Conservation (phyloP, 2,888 invertebrate species). For the Chloromyia formosa region DNA sequence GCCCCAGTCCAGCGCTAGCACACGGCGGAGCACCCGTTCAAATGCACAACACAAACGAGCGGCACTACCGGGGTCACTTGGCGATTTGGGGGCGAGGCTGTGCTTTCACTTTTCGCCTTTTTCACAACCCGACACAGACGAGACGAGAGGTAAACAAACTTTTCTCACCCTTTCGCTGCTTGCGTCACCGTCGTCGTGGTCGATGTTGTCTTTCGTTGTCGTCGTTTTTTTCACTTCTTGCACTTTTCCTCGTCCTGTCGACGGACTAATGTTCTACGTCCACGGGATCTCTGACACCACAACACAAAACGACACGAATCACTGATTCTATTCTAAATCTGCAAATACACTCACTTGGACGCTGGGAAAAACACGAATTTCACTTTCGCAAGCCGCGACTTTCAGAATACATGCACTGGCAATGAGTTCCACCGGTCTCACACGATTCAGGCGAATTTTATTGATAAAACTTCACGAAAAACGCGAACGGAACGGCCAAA, state of each 20-base stretch:
- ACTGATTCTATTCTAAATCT: no score
- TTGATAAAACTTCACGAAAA: constrained; percentile 28
- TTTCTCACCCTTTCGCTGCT: constrained; percentile 37
- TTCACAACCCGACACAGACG: background rate
- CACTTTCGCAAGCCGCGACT: background rate
- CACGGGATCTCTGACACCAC: background rate
- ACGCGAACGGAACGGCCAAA: constrained; percentile 15
- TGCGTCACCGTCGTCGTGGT: constrained; percentile 28
- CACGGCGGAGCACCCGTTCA: background rate
- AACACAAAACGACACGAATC: background rate
- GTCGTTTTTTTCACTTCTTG: background rate
- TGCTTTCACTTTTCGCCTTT: constrained; percentile 9
- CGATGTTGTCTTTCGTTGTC: no score
- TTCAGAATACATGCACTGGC: background rate
- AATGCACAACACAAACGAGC: background rate
- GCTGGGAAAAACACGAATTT: background rate
- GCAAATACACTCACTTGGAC: background rate
- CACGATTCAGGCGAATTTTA: background rate
- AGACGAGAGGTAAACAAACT: constrained; percentile 22
- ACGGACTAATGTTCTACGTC: background rate
- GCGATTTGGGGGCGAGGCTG: background rate
- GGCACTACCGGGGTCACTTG: background rate
- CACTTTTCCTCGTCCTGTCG: background rate
- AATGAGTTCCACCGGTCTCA: background rate
- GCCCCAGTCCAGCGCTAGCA: no score